These are phyloP conservation scores for Cantharis lateralis DNA, from an alignment of 2,888 invertebrate genomes.

Conservation along the genomic window DNA sequence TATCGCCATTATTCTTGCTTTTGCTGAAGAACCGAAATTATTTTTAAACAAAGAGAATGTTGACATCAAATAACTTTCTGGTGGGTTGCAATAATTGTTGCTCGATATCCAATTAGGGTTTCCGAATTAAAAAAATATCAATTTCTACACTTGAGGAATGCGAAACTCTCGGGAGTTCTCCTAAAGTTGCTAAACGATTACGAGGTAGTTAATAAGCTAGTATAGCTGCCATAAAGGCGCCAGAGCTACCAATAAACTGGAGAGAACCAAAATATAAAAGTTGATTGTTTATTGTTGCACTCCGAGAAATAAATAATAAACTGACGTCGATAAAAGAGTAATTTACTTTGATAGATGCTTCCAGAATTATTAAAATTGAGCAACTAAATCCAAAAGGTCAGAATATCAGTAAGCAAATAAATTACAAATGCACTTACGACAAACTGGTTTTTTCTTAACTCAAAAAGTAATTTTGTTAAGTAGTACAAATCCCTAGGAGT, in stretches of 20 bases:
- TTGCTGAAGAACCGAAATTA: neutral
- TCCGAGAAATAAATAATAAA: neutral
- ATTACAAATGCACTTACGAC: neutral
- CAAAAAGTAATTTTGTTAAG: neutral
- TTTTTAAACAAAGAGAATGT: neutral
- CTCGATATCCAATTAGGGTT: neutral
- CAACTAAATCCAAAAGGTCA: neutral
- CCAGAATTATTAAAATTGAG: neutral
- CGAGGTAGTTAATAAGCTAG: neutral
- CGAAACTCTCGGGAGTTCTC: neutral
- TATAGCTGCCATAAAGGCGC: neutral
- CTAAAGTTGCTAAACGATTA: neutral
- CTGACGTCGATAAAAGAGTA: neutral
- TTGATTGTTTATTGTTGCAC: neutral
- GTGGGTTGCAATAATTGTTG: neutral
- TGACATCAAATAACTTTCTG: neutral
- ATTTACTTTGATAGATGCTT: neutral
- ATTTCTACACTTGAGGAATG: neutral
- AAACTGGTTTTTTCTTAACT: neutral
- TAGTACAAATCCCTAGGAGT: neutral
- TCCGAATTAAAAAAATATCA: neutral
- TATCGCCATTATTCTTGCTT: neutral
- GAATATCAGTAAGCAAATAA: neutral
- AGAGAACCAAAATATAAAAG: neutral
- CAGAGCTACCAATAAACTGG: neutral